These are phyloP conservation scores for Lophius piscatorius DNA, from an alignment of 2,113 vertebrate species.

Conservation along the genomic window DNA sequence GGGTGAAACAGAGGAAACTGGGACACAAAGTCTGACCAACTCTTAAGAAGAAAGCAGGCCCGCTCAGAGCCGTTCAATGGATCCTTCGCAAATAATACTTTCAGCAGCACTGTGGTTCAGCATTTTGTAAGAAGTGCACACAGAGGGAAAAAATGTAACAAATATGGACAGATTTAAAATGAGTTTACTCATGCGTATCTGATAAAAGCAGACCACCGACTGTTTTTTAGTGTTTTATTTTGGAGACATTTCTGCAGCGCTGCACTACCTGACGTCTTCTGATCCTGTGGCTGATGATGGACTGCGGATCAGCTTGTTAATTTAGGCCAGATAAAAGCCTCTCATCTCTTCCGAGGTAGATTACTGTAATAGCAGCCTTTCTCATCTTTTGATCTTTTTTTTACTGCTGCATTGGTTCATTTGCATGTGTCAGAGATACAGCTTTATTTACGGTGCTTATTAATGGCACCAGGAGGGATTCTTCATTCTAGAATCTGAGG, in stretches of 20 bases:
- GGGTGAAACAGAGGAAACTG: slow-evolving; percentile 35
- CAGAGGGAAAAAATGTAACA: neutral
- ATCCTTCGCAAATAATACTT: slow-evolving; percentile 28
- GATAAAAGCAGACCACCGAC: slow-evolving; percentile 64
- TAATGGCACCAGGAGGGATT: slow-evolving; percentile 77
- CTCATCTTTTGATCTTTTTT: slow-evolving; percentile 81
- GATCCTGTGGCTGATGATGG: slow-evolving; percentile 70
- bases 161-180: neutral
- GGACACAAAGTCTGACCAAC: slow-evolving; percentile 16
- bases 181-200: slow-evolving; percentile 48
- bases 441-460: slow-evolving; percentile 75
- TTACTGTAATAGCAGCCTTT: slow-evolving; percentile 78
- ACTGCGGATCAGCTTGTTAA: slow-evolving; percentile 75
- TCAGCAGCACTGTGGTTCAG: slow-evolving; percentile 21
- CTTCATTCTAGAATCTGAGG: slow-evolving; percentile 65
- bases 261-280: slow-evolving; percentile 66
- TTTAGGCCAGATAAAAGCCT: slow-evolving; percentile 77
- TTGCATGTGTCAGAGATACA: slow-evolving; percentile 81
- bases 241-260: slow-evolving; percentile 55
- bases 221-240: slow-evolving; percentile 67
- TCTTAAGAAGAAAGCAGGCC: neutral
- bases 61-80: slow-evolving; percentile 1
- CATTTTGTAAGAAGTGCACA: slow-evolving; percentile 5
- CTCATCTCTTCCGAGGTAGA: slow-evolving; percentile 74
- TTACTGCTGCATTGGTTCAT: slow-evolving; percentile 72